These are phyloP conservation scores for Opisthograptis luteolata DNA, from an alignment of 2,888 invertebrate species.

Conservation along the genomic window DNA sequence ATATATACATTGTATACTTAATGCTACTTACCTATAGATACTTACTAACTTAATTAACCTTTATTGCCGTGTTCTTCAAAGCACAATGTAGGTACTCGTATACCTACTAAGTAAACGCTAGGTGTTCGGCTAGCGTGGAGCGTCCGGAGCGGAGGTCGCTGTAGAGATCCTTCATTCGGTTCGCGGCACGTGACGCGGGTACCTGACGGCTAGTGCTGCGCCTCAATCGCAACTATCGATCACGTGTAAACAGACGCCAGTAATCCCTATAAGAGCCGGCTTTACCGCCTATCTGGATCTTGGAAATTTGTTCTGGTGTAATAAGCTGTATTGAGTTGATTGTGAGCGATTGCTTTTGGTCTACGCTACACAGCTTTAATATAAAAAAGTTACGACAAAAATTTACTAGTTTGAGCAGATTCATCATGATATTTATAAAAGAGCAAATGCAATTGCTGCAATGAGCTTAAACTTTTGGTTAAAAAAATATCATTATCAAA, in stretches of 20 bases:
- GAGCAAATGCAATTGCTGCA: not conserved
- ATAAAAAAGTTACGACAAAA: slow-evolving; percentile 1
- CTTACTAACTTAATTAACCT: too few relatives aligned
- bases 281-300: slow-evolving; percentile 22
- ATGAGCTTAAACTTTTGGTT: too few relatives aligned
- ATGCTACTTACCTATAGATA: too few relatives aligned
- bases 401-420: too few relatives aligned
- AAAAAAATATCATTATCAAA: too few relatives aligned
- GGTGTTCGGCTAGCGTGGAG: slow-evolving; percentile 29
- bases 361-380: slow-evolving; percentile 1
- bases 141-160: slow-evolving; percentile 51
- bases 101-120: slow-evolving; percentile 23
- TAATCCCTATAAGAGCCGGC: slow-evolving; percentile 51
- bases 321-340: slow-evolving; percentile 27
- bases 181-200: slow-evolving; percentile 60
- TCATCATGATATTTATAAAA: too few relatives aligned
- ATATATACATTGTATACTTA: too few relatives aligned
- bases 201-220: slow-evolving; percentile 47
- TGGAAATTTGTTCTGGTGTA: slow-evolving; percentile 38
- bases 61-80: slow-evolving; percentile 19
- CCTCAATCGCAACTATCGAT: slow-evolving; percentile 46
- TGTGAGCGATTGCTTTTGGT: slow-evolving; percentile 24
- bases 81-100: slow-evolving; percentile 24
- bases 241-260: slow-evolving; percentile 59
- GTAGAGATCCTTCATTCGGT: slow-evolving; percentile 62